Percentiles rank a stretch among this genome's conserved stretches.
phyloP scores from a whole-genome alignment of 2,113 vertebrate genomes.

The Dipodomys spectabilis region DNA sequence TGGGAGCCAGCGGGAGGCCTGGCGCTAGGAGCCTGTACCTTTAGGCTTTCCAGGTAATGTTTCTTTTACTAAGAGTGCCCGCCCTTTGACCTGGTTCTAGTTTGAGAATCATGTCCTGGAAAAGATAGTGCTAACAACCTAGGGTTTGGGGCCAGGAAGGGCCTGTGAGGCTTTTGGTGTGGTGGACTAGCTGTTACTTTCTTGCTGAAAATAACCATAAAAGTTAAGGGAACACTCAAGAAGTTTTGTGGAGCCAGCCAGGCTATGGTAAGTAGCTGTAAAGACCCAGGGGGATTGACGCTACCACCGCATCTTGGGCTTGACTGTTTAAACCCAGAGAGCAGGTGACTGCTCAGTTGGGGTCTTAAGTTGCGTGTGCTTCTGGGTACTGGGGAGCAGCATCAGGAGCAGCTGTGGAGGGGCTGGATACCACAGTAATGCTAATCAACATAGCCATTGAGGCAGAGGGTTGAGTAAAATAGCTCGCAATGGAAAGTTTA shows the following conservation, averaged over 20 bases:
- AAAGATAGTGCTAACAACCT: not conserved
- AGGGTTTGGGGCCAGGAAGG: not conserved
- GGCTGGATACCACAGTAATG: not conserved
- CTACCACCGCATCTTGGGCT: not conserved
- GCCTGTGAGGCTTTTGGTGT: too few relatives aligned
- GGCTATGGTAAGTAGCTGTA: not conserved
- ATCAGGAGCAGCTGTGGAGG: not conserved
- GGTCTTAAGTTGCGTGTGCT: not conserved
- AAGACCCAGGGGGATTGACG: not conserved
- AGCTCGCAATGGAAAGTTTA: not conserved
- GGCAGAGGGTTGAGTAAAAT: not conserved
- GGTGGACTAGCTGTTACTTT: not conserved
- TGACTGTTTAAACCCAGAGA: not conserved
- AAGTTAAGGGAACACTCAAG: not conserved
- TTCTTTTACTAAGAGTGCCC: too few relatives aligned
- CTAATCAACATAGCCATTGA: not conserved
- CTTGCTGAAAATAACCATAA: not conserved
- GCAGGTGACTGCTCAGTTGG: too few relatives aligned
- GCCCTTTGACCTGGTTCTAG: not conserved
- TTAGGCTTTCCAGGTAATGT: not conserved
- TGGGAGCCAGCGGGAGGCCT: not conserved
- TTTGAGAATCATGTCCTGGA: not conserved
- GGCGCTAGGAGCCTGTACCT: too few relatives aligned
- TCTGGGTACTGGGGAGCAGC: not conserved
- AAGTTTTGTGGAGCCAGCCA: too few relatives aligned